phyloP scores from a whole-genome alignment of 2,113 vertebrate genomes.

The Argyrosomus japonicus region DNA sequence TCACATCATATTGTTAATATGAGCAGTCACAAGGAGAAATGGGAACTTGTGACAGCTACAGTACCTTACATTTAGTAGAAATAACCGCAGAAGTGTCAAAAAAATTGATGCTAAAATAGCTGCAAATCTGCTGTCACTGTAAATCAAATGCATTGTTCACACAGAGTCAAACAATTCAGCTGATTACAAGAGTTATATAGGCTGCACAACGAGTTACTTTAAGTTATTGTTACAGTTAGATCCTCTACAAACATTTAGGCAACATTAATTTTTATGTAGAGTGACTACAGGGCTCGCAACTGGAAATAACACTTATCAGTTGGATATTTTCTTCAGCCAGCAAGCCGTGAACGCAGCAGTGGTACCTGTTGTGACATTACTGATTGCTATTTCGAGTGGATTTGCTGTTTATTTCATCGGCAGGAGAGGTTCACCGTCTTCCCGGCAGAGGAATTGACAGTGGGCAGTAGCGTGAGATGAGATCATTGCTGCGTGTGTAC shows the following conservation, averaged over 20 bases:
- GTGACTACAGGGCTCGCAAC: background rate
- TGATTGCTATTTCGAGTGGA: slow-evolving; percentile 12
- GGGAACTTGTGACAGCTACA: background rate
- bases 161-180: no score
- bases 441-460: slow-evolving; percentile 21
- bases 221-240: background rate
- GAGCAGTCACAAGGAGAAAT: slow-evolving; percentile 8
- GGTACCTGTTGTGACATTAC: background rate
- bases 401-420: slow-evolving; percentile 34
- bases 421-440: background rate
- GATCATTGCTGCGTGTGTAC: slow-evolving; percentile 21
- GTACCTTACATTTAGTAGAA: background rate
- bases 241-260: background rate
- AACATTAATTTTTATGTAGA: background rate
- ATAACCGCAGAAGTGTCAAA: background rate
- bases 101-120: background rate
- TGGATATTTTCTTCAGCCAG: background rate
- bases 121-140: background rate
- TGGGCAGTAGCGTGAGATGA: slow-evolving; percentile 12
- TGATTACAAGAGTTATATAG: background rate
- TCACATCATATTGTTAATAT: slow-evolving; percentile 10
- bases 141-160: background rate
- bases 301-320: background rate
- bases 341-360: background rate
- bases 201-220: background rate